Conservation (phyloP, 1,140 invertebrate genomes). For the Monochamus saltuarius region DNA sequence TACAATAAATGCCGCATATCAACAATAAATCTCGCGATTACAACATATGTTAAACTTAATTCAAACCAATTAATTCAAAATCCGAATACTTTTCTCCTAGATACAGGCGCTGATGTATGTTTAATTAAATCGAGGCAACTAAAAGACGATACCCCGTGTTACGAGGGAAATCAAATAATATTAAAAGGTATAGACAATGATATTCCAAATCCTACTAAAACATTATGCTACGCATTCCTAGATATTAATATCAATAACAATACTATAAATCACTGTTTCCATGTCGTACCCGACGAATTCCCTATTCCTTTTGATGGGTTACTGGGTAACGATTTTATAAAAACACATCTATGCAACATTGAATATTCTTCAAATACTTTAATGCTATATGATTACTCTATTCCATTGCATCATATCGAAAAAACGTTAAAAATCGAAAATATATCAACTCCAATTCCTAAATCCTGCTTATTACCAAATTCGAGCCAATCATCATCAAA, state of each 20-base stretch:
- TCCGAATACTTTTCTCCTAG: neutral
- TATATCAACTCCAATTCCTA: neutral
- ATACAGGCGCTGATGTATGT: neutral
- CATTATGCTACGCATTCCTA: no score
- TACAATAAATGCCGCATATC: neutral
- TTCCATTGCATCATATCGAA: constrained; percentile 1
- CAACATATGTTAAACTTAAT: neutral
- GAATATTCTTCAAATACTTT: neutral
- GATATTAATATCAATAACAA: neutral
- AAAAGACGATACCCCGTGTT: neutral
- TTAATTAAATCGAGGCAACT: neutral
- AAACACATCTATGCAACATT: neutral
- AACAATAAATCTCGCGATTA: constrained; percentile 1
- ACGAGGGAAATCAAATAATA: neutral
- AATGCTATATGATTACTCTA: neutral
- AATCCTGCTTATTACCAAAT: no score
- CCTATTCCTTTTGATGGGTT: constrained; percentile 2
- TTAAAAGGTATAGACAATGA: constrained; percentile 2
- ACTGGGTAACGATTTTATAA: constrained; percentile 3
- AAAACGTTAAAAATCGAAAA: constrained; percentile 1
- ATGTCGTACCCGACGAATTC: constrained; percentile 1
- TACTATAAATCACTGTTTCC: neutral
- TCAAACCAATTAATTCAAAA: neutral
- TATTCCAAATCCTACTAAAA: no score
- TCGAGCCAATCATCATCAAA: no score